Conservation (phyloP, 2,797 vertebrate genomes). For the Coregonus ussuriensis region DNA sequence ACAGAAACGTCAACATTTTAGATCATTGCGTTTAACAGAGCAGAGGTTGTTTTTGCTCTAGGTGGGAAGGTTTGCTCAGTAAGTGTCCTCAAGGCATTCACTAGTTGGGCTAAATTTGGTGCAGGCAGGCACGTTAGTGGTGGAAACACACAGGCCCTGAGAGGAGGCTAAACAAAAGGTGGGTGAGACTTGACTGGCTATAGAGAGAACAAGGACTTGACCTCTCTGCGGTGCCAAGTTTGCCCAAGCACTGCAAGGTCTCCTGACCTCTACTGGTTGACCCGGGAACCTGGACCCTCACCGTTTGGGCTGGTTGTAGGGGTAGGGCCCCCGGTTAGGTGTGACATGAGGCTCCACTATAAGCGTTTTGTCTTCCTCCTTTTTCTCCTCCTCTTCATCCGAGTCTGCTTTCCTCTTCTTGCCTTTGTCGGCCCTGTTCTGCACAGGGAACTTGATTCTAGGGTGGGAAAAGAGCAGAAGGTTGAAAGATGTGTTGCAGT, state of each 20-base stretch:
- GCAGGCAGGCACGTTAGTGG: not conserved
- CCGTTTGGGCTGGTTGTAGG: conserved; percentile 98
- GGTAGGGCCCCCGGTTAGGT: conserved; percentile 94
- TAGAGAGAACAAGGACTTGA: not conserved
- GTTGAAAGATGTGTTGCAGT: not conserved
- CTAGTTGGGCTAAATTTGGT: not conserved
- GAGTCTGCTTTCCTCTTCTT: conserved; percentile 88
- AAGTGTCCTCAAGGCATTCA: not conserved
- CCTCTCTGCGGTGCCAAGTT: not conserved
- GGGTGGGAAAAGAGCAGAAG: conserved; percentile 23
- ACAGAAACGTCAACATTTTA: conserved; percentile 7
- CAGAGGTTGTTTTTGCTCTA: not conserved
- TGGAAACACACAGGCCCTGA: not conserved
- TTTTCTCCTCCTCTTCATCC: conserved; percentile 54
- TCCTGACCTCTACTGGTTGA: not conserved
- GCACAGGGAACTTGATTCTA: conserved; percentile 91
- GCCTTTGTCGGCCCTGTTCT: conserved; percentile 75
- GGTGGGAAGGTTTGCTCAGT: not conserved
- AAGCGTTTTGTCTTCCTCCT: conserved; percentile 77
- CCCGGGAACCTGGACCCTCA: conserved; percentile 57
- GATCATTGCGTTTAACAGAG: not conserved
- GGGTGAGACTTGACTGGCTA: conserved; percentile 18
- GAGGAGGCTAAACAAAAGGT: conserved; percentile 1
- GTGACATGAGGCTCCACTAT: conserved; percentile 91
- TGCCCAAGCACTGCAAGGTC: not conserved